Percentiles rank a stretch among this genome's conserved stretches.
These are phyloP conservation scores for Machimus atricapillus DNA, from an alignment of 2,888 invertebrate genomes.

Conservation along the genomic window DNA sequence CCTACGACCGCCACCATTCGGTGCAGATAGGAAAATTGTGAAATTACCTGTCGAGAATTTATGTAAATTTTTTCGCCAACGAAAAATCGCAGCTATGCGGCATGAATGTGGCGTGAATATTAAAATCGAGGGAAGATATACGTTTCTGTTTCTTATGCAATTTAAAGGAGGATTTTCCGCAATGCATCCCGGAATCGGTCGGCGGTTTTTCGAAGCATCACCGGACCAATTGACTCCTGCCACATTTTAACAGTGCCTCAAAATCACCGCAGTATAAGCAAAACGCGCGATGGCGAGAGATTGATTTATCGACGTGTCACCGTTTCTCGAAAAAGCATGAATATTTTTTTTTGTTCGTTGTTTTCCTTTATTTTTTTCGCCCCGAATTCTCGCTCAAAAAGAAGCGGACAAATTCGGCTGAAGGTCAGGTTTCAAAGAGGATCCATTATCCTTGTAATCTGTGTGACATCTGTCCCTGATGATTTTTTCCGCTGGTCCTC, in stretches of 20 bases:
- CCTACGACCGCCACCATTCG: neutral
- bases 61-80: neutral
- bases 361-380: neutral
- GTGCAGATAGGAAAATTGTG: neutral
- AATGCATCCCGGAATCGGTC: neutral
- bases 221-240: neutral
- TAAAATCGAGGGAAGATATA: neutral
- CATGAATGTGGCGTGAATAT: neutral
- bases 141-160: neutral
- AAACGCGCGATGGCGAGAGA: neutral
- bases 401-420: neutral
- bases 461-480: conserved; percentile 7
- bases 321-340: neutral
- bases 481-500: neutral
- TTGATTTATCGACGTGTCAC: conserved; percentile 14
- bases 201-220: neutral
- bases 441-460: conserved; percentile 14
- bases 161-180: neutral
- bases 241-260: neutral
- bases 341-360: neutral
- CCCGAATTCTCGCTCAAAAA: neutral
- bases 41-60: neutral
- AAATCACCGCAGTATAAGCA: neutral
- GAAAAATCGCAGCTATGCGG: neutral
- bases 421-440: conserved; percentile 6